phyloP scores from a whole-genome alignment of 2,888 invertebrate species.

The Meta bourneti region DNA sequence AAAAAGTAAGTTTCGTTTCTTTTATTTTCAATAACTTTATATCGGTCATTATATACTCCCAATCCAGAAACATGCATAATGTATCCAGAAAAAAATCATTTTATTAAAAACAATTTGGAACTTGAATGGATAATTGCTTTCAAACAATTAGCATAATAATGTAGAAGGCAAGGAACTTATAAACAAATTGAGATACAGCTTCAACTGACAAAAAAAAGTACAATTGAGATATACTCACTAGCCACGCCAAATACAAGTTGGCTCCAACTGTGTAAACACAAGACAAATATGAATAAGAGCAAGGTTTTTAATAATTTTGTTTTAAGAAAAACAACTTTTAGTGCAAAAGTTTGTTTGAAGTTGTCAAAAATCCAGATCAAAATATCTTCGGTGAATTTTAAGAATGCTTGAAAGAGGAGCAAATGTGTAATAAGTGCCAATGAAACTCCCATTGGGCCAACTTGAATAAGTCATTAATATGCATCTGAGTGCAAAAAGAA shows the following conservation, averaged over 20 bases:
- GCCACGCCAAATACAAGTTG: neutral
- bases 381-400: constrained; percentile 14
- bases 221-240: neutral
- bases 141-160: neutral
- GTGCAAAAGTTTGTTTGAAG: neutral
- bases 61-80: too few relatives aligned
- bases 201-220: neutral
- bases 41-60: too few relatives aligned
- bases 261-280: neutral
- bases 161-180: neutral
- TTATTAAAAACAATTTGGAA: too few relatives aligned
- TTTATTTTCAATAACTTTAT: too few relatives aligned
- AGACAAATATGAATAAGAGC: neutral
- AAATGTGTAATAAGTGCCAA: constrained; percentile 5
- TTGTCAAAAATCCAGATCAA: neutral
- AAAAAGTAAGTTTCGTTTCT: too few relatives aligned
- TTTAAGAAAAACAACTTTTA: neutral
- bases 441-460: neutral
- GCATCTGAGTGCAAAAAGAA: constrained; percentile 41
- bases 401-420: constrained; percentile 2
- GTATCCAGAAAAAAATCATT: too few relatives aligned
- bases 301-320: neutral
- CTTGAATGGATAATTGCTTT: too few relatives aligned
- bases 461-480: constrained; percentile 58
- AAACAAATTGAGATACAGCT: neutral